These are phyloP conservation scores for Platypus cylindrus DNA, from an alignment of 2,888 invertebrate species.

Conservation along the genomic window DNA sequence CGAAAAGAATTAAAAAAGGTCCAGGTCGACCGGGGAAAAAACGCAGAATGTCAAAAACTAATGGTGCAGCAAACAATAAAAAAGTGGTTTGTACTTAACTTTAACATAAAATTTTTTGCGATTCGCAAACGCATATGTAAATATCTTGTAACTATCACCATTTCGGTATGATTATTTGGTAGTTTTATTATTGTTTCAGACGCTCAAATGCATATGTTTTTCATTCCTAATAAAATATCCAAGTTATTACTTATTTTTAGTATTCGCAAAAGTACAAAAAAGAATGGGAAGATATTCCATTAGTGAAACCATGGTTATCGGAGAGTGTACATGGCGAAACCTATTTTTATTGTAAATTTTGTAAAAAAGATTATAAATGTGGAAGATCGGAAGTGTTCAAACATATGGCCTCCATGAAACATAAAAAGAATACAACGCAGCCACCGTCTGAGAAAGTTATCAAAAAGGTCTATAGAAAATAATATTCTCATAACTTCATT, in stretches of 20 bases:
- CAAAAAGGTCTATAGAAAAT: slow-evolving; percentile 12
- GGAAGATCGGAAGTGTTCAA: slow-evolving; percentile 31
- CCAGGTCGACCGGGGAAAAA: slow-evolving; percentile 9
- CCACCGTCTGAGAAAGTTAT: slow-evolving; percentile 16
- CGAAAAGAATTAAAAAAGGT: slow-evolving; percentile 21
- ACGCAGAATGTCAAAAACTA: slow-evolving; percentile 8
- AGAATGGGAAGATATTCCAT: slow-evolving; percentile 32
- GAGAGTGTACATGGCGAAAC: slow-evolving; percentile 30
- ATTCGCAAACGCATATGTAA: too few relatives aligned
- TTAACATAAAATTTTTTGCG: background rate
- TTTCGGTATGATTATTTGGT: too few relatives aligned
- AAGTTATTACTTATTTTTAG: slow-evolving; percentile 15
- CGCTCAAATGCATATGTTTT: too few relatives aligned
- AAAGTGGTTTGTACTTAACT: slow-evolving; percentile 15
- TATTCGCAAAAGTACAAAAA: slow-evolving; percentile 31
- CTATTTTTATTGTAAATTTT: slow-evolving; percentile 32
- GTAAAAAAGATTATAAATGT: slow-evolving; percentile 32
- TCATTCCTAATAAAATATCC: too few relatives aligned
- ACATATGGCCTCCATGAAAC: slow-evolving; percentile 31
- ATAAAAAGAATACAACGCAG: slow-evolving; percentile 22
- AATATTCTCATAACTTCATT: too few relatives aligned
- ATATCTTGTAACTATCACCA: too few relatives aligned
- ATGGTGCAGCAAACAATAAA: slow-evolving; percentile 14
- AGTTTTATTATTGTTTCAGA: background rate
- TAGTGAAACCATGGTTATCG: slow-evolving; percentile 30